phyloP scores from a whole-genome alignment of 2,888 invertebrate species.

The Thymelicus acteon region DNA sequence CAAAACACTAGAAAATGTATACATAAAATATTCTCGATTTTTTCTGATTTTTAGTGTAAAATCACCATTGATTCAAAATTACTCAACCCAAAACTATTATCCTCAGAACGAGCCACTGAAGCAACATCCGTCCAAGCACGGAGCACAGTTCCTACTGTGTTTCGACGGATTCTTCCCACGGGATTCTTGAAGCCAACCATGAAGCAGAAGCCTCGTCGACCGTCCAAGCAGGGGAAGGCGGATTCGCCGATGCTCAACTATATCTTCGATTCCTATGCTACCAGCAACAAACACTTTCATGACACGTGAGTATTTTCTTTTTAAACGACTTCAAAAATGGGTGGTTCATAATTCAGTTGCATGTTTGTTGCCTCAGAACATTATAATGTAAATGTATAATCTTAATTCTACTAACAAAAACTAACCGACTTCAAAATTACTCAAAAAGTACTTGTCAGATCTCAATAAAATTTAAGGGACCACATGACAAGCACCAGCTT shows the following conservation, averaged over 20 bases:
- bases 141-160: constrained; percentile 63
- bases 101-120: constrained; percentile 54
- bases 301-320: constrained; percentile 70
- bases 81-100: neutral
- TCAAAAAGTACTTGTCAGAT: too few species aligned
- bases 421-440: too few species aligned
- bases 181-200: constrained; percentile 36
- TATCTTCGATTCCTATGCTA: constrained; percentile 89
- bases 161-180: constrained; percentile 46
- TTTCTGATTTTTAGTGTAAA: too few species aligned
- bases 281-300: constrained; percentile 89
- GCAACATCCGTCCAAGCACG: constrained; percentile 46
- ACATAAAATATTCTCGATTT: too few species aligned
- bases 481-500: too few species aligned
- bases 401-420: too few species aligned
- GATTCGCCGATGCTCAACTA: constrained; percentile 90
- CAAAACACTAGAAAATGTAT: too few species aligned
- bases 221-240: constrained; percentile 77
- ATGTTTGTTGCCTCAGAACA: too few species aligned
- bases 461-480: too few species aligned
- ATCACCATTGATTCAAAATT: too few species aligned
- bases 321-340: neutral
- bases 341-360: too few species aligned
- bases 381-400: too few species aligned
- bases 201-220: constrained; percentile 63